Base-by-base conservation (phyloP, 2,888 invertebrate species). In the Atrina japonica region DNA sequence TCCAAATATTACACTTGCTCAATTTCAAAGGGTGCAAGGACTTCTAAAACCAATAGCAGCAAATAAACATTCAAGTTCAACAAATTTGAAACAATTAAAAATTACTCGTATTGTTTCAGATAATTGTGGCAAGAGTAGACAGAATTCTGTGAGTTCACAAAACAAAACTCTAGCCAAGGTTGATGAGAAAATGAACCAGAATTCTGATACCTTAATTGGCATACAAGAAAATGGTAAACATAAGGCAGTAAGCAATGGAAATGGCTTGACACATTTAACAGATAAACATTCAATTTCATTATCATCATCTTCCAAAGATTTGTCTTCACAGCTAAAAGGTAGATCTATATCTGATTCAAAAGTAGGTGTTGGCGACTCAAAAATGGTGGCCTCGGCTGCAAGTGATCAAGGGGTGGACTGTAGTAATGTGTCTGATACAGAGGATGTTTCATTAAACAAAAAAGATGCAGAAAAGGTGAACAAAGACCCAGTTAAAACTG, bases 101-200 rank as follows among this genome's bases (percentile, higher is more conserved):
- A 35, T 56, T 11, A 35, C 35, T 35, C 56, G 35, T 23, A 56
- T 23, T 21, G 41, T n/a, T 35, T 35, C 11, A 16, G 40, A 40
- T 23, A 30, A 18, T 6, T 40, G 16, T 35, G 35, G 40, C 18
- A 18, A 49, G 49, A 6, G 29, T 27, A 23, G 18, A n/a, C 23
- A 18, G 25, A 9, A 35, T 21, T 27, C 43, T 16, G 47, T 35
- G 27, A 21, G 30, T 16, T 21, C 18, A 27, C 47, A 41, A 40
- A 66, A 71, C 59, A 30, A 45, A 23, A 60, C 66, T 41, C 23
- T 53, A 61, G 25, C 58, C 35, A 21, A 49, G 14, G 49, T 21
- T 21, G 35, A 47, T 61, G 58, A 52, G 56, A 69, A 58, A 67
- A 82, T 82, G 82, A 82, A 82, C 78, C 77, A 77, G 55, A 61